phyloP scores from a whole-genome alignment of 1,140 invertebrate genomes.

The Drosophila setifemur region DNA sequence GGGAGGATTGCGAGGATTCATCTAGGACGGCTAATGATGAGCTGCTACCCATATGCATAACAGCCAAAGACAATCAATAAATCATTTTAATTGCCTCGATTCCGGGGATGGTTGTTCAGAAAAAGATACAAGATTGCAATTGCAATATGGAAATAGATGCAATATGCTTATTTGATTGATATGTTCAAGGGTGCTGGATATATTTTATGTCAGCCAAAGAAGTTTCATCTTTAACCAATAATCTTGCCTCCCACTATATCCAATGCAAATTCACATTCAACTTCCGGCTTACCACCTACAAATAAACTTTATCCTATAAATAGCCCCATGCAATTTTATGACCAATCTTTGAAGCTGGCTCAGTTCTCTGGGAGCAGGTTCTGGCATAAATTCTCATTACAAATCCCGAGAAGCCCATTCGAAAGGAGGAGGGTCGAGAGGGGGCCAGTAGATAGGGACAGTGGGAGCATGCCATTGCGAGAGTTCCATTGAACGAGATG shows the following conservation, averaged over 20 bases:
- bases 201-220: too few species aligned
- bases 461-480: neutral
- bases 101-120: too few species aligned
- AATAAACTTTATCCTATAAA: neutral
- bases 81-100: conserved; percentile 66
- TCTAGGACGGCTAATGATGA: too few species aligned
- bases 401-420: neutral
- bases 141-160: too few species aligned
- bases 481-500: conserved; percentile 49
- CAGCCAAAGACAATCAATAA: conserved; percentile 54
- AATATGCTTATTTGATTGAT: too few species aligned
- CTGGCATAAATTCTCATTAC: conserved; percentile 17
- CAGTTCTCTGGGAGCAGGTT: conserved; percentile 1
- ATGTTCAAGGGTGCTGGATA: too few species aligned
- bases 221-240: too few species aligned
- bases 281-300: too few species aligned
- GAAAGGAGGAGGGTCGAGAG: neutral
- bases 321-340: conserved; percentile 40
- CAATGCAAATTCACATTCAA: too few species aligned
- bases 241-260: too few species aligned
- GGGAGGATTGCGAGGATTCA: neutral
- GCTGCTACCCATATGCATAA: neutral
- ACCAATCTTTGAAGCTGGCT: conserved; percentile 1
- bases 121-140: too few species aligned
- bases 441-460: neutral